A percentile compares a stretch with the other conserved stretches of the same genome.
These are phyloP conservation scores for Microplitis mediator DNA, from an alignment of 1,140 invertebrate species.

Conservation along the genomic window DNA sequence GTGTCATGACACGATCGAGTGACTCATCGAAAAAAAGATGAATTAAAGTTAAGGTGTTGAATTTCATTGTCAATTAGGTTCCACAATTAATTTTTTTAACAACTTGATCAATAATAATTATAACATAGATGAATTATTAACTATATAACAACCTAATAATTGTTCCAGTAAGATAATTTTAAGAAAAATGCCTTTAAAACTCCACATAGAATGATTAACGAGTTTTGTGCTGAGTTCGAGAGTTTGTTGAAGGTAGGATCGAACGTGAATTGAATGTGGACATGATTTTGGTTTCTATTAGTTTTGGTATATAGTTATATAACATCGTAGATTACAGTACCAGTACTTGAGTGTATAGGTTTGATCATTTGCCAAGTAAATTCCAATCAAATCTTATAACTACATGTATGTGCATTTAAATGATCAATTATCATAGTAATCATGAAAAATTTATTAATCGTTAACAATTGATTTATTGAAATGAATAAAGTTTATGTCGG, in stretches of 20 bases:
- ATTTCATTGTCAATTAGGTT: too few relatives aligned
- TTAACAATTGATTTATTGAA: background rate
- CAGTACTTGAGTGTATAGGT: slow-evolving; percentile 3
- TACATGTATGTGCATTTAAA: slow-evolving; percentile 10
- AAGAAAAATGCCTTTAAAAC: background rate
- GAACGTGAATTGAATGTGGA: slow-evolving; percentile 25
- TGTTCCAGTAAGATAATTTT: too few relatives aligned
- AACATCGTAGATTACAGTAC: background rate
- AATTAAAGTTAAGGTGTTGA: background rate
- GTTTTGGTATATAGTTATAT: background rate
- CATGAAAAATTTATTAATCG: background rate
- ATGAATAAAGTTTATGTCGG: too few relatives aligned
- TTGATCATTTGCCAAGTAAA: slow-evolving; percentile 28
- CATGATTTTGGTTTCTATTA: slow-evolving; percentile 5
- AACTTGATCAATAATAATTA: too few relatives aligned
- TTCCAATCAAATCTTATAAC: slow-evolving; percentile 28
- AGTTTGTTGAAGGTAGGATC: background rate
- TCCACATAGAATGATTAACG: background rate
- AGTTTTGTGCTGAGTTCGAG: background rate
- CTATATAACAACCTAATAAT: too few relatives aligned
- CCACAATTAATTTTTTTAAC: too few relatives aligned
- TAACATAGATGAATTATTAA: too few relatives aligned
- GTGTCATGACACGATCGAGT: slow-evolving; percentile 23
- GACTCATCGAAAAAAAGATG: slow-evolving; percentile 8
- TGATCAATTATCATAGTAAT: background rate